These are phyloP conservation scores for Entomyzon cyanotis DNA, from an alignment of 2,113 vertebrate species.

Conservation along the genomic window DNA sequence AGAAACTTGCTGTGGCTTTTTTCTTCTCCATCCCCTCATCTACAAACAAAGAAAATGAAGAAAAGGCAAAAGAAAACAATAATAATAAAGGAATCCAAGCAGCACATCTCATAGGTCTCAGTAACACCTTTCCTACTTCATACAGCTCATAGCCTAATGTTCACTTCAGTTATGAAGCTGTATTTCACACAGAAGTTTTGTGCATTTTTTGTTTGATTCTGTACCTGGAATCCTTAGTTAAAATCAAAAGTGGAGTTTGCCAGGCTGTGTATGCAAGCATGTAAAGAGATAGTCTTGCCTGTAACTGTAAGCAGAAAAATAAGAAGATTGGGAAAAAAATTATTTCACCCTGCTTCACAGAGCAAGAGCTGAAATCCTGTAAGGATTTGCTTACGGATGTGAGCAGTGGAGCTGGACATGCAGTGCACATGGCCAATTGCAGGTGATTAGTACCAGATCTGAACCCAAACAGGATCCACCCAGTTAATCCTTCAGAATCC, in stretches of 20 bases:
- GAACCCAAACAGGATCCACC: not conserved
- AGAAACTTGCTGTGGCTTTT: conserved; percentile 44
- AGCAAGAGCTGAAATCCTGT: not conserved
- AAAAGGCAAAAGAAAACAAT: conserved; percentile 36
- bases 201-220: conserved; percentile 21
- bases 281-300: not conserved
- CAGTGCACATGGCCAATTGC: not conserved
- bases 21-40: not conserved
- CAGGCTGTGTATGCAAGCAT: not conserved
- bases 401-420: not conserved
- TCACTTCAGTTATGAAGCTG: not conserved
- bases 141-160: not conserved
- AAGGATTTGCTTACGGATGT: not conserved
- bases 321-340: not conserved
- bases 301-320: not conserved
- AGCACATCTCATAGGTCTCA: conserved; percentile 22
- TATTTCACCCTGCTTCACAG: not conserved
- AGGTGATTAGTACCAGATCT: not conserved
- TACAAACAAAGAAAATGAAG: conserved; percentile 56
- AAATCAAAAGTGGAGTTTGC: not conserved
- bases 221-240: not conserved
- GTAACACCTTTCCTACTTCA: conserved; percentile 38
- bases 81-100: conserved; percentile 42
- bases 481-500: not conserved
- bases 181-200: conserved; percentile 37